phyloP scores from a whole-genome alignment of 2,113 vertebrate species.

The Chionomys nivalis region DNA sequence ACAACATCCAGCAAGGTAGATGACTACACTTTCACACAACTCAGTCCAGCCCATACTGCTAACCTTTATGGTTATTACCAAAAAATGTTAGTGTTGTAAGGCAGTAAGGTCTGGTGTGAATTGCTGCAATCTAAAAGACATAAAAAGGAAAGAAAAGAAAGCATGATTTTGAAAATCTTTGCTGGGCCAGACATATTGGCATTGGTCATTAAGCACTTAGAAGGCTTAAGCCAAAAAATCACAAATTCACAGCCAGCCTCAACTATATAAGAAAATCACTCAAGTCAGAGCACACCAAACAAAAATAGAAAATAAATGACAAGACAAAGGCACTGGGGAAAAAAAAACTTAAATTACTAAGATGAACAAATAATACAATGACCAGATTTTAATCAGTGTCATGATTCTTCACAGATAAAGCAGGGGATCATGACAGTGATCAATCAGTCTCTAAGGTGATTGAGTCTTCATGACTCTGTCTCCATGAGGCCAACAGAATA shows the following conservation, averaged over 20 bases:
- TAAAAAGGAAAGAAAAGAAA: not conserved
- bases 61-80: not conserved
- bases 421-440: not conserved
- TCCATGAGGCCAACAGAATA: not conserved
- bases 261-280: not conserved
- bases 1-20: not conserved
- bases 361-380: not conserved
- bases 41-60: not conserved
- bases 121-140: not conserved
- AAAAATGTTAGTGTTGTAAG: constrained; percentile 33
- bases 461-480: not conserved
- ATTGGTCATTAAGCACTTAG: not conserved
- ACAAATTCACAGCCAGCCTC: not conserved
- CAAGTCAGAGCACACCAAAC: not conserved
- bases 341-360: constrained; percentile 10
- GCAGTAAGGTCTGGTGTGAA: not conserved
- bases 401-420: constrained; percentile 15
- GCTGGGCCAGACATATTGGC: too few species aligned
- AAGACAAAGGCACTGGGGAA: not conserved
- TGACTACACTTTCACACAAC: not conserved
- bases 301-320: constrained; percentile 39
- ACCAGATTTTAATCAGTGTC: not conserved
- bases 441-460: not conserved
- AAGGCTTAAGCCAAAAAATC: not conserved
- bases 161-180: not conserved